These are phyloP conservation scores for Cinara cedri DNA, from an alignment of 2,888 invertebrate genomes.

Conservation along the genomic window DNA sequence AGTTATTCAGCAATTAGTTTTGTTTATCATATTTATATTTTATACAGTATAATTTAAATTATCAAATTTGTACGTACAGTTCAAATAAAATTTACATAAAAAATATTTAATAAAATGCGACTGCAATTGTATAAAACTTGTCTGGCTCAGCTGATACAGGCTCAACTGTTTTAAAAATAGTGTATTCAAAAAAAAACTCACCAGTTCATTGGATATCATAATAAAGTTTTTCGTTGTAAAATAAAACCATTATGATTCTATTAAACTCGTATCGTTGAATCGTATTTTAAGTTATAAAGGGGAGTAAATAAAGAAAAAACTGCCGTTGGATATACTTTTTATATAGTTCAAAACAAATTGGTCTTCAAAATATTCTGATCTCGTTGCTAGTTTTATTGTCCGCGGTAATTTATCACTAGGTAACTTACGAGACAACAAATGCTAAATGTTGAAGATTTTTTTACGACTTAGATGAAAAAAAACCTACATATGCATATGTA, in stretches of 20 bases:
- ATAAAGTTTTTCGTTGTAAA: too few relatives aligned
- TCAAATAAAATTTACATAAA: not conserved
- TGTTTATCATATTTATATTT: too few relatives aligned
- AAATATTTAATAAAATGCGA: not conserved
- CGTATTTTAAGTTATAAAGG: not conserved
- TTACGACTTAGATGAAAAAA: conserved; percentile 17
- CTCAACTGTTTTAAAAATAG: not conserved
- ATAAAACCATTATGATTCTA: conserved; percentile 15
- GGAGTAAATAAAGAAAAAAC: not conserved
- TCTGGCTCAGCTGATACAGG: too few relatives aligned
- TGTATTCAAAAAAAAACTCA: not conserved
- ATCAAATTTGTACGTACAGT: not conserved
- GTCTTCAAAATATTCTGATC: conserved; percentile 12
- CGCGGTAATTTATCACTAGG: conserved; percentile 1
- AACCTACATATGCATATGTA: too few relatives aligned
- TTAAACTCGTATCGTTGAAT: conserved; percentile 3
- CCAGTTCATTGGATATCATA: not conserved
- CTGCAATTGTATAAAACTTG: not conserved
- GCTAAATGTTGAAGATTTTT: not conserved
- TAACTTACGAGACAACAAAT: conserved; percentile 14
- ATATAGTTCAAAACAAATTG: conserved; percentile 17
- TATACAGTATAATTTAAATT: too few relatives aligned
- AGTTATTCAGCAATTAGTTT: too few relatives aligned
- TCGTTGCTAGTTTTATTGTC: conserved; percentile 26
- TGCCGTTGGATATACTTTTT: too few relatives aligned